phyloP scores from a whole-genome alignment of 2,113 vertebrate species.

The Phalacrocorax aristotelis region DNA sequence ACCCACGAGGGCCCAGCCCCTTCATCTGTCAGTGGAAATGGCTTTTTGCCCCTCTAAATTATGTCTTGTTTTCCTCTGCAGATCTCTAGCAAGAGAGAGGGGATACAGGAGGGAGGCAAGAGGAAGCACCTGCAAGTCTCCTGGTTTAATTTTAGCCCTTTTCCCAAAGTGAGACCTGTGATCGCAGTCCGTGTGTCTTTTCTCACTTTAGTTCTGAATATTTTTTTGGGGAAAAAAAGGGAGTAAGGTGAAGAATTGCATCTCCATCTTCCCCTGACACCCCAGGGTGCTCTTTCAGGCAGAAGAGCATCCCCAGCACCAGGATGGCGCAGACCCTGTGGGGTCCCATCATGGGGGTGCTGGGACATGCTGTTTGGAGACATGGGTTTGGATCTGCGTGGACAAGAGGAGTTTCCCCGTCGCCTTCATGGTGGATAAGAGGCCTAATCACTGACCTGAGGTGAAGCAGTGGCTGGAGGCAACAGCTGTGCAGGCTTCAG shows the following conservation, averaged over 20 bases:
- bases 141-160: neutral
- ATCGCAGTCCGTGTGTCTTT: neutral
- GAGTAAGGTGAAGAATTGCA: fast-evolving
- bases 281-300: neutral
- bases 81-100: neutral
- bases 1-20: neutral
- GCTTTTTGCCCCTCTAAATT: neutral
- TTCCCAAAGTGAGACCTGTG: neutral
- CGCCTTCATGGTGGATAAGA: fast-evolving
- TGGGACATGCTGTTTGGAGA: fast-evolving
- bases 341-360: neutral
- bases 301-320: neutral
- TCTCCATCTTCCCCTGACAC: neutral
- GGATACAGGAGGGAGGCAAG: neutral
- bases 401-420: neutral
- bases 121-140: neutral
- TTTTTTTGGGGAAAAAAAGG: neutral
- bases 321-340: neutral
- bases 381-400: neutral
- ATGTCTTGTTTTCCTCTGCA: neutral
- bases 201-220: neutral
- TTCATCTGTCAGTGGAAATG: neutral
- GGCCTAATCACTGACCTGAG: neutral
- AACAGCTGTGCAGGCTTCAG: neutral
- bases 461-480: neutral